Base-by-base conservation (phyloP, 1,140 invertebrate genomes). In the Calliopsis andreniformis region DNA sequence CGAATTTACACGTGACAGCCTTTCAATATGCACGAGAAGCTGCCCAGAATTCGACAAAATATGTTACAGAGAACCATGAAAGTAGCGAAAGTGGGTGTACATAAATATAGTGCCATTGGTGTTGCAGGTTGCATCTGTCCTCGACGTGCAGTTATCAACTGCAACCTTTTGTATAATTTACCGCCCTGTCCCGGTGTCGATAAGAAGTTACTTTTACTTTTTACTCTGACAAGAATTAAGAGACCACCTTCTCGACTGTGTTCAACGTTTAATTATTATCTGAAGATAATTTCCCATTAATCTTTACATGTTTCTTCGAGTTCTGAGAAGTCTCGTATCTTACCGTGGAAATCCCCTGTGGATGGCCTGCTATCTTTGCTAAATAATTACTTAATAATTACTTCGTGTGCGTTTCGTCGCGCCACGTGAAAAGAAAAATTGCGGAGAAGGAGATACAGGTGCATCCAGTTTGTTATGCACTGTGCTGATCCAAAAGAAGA, bases 341-440 rank as follows among this genome's bases (percentile, higher is more conserved):
- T 23, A 12, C 53, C 28, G 28, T 18, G 25, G n/a, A 58, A 39
- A 35, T 58, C 55, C 25, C 18, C 39, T 18, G 6, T n/a, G 39
- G 45, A 58, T n/a, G 5, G 3, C 16, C 4, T 10, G n/a, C 18
- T 39, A 30, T 61, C 69, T n/a, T n/a, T n/a, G n/a, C n/a, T n/a
- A n/a, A n/a, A n/a, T n/a, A n/a, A n/a, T n/a, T n/a, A n/a, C n/a
- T n/a, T n/a, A n/a, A 7, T 42, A 6, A 32, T 64, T n/a, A n/a
- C 59, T 10, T 51, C 51, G 45, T 20, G 32, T 49, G 59, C 55
- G 47, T 25, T n/a, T 23, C 35, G 10, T n/a, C n/a, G 32, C 39
- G 7, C 55, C 53, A 47, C n/a, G 42, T 32, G 18, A 47, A 53
- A 51, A 42, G 53, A 28, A 73, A 75, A 75, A 45, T 53, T 35